These are phyloP conservation scores for Nomada fucata DNA, from an alignment of 2,888 invertebrate species.

Conservation along the genomic window DNA sequence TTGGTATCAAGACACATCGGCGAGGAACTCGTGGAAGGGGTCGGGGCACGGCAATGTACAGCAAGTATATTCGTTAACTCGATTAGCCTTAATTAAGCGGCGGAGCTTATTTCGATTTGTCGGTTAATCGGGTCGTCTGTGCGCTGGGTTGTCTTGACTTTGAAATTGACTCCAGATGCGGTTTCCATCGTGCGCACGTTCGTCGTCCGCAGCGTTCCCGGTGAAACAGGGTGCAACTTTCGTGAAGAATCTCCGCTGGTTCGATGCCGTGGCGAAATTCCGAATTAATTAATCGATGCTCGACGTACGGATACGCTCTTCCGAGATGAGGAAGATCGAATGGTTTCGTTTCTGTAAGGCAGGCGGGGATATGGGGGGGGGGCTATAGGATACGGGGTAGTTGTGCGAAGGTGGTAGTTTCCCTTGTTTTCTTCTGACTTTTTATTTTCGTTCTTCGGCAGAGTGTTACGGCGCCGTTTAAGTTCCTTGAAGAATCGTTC, in stretches of 20 bases:
- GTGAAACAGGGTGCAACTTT: slow-evolving; percentile 24
- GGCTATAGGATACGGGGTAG: too few relatives aligned
- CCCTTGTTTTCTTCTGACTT: too few relatives aligned
- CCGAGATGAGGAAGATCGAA: neutral
- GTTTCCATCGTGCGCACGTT: slow-evolving; percentile 44
- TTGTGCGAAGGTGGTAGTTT: too few relatives aligned
- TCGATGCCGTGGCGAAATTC: slow-evolving; percentile 26
- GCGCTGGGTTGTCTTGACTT: slow-evolving; percentile 53
- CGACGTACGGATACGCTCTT: neutral
- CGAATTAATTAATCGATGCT: slow-evolving; percentile 46
- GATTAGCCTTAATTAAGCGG: slow-evolving; percentile 71
- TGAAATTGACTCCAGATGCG: slow-evolving; percentile 59
- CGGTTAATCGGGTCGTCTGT: slow-evolving; percentile 66
- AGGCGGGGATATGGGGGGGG: too few relatives aligned
- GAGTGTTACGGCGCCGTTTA: too few relatives aligned
- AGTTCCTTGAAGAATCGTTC: too few relatives aligned
- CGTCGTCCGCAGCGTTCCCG: neutral
- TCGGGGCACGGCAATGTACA: slow-evolving; percentile 34
- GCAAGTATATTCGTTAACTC: slow-evolving; percentile 70
- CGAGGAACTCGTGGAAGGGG: slow-evolving; percentile 29
- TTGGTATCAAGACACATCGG: slow-evolving; percentile 64
- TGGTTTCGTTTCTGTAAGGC: too few relatives aligned
- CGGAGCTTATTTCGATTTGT: slow-evolving; percentile 68
- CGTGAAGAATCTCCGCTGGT: neutral
- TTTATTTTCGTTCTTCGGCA: too few relatives aligned